A percentile compares a stretch with the other conserved stretches of the same genome.
phyloP scores from a whole-genome alignment of 2,113 vertebrate species.

The Neogale vison region DNA sequence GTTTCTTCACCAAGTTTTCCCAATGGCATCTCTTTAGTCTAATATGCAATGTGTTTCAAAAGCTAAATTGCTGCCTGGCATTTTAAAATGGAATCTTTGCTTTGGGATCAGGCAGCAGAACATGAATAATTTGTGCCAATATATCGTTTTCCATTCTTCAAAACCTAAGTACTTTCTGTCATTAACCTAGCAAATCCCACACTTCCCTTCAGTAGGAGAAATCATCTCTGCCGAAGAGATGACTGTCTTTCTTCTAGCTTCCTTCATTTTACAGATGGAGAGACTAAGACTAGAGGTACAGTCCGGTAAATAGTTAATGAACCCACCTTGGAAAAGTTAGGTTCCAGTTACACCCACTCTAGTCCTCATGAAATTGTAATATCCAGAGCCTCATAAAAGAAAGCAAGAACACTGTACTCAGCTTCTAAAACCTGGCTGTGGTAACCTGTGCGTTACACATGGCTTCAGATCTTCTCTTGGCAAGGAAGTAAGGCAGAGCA shows the following conservation, averaged over 20 bases:
- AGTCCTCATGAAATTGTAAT: background rate
- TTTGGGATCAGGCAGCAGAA: conserved; percentile 59
- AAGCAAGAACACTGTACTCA: background rate
- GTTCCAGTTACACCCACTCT: background rate
- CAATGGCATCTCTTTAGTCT: conserved; percentile 14
- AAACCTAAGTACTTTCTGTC: conserved; percentile 21
- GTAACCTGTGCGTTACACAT: background rate
- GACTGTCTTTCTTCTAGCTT: background rate
- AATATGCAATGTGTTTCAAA: conserved; percentile 57
- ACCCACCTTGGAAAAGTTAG: background rate
- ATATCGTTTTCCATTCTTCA: conserved; percentile 44
- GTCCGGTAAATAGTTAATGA: background rate
- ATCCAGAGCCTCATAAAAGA: background rate
- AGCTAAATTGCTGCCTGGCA: conserved; percentile 42
- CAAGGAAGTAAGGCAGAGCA: background rate
- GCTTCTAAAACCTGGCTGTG: background rate
- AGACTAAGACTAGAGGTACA: background rate
- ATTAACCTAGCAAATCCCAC: conserved; percentile 1
- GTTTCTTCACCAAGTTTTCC: conserved; percentile 56
- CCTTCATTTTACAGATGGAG: background rate
- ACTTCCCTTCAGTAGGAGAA: background rate
- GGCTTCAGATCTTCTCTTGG: background rate
- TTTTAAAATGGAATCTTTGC: conserved; percentile 65
- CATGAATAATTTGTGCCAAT: conserved; percentile 49
- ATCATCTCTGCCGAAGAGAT: background rate